Base-by-base conservation (phyloP, 2,888 invertebrate genomes). In the Synanthedon tipuliformis region DNA sequence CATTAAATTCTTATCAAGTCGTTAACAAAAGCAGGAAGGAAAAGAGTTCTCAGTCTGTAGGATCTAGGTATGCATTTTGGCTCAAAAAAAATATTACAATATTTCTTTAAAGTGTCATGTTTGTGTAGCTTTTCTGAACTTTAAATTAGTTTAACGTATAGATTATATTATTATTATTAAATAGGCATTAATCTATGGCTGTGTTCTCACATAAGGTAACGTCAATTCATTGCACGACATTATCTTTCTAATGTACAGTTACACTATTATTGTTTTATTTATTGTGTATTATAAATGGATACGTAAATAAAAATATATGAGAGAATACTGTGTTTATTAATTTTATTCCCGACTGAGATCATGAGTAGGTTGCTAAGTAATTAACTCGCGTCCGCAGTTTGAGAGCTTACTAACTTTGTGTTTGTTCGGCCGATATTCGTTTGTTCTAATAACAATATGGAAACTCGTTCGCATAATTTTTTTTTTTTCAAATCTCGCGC, bases 171-270 rank as follows among this genome's bases (percentile, higher is more conserved):
- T 52, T 54, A 54, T 49, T 57, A 55, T 59, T 60, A 57, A 68
- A 60, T 80, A 81, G 75, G 72, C 74, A 72, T 78, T 79, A 83
- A 84, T 78, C 75, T 82, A 83, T 84, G 86, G 86, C 86, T 87
- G 86, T 86, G 86, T 87, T 80, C 75, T 85, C 84, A 87, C 81
- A 72, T 82, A 85, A 84, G 78, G 72, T 84, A 82, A 81, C 68
- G 86, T 87, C 86, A 87, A 86, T 85, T 87, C 81, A 80, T 78
- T 82, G 86, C 86, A 87, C 86, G 71, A 81, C 75, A 81, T 78
- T 75, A 79, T 81, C 76, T 83, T 74, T 75, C 69, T 70, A 76
- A 72, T 82, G 82, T 85, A 84, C 75, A 81, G 79, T 75, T 64
- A 75, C 76, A 75, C 70, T 56, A 68, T 66, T 23, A 66, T 72